Conservation (phyloP, 2,113 vertebrate species). For the Steatornis caripensis region DNA sequence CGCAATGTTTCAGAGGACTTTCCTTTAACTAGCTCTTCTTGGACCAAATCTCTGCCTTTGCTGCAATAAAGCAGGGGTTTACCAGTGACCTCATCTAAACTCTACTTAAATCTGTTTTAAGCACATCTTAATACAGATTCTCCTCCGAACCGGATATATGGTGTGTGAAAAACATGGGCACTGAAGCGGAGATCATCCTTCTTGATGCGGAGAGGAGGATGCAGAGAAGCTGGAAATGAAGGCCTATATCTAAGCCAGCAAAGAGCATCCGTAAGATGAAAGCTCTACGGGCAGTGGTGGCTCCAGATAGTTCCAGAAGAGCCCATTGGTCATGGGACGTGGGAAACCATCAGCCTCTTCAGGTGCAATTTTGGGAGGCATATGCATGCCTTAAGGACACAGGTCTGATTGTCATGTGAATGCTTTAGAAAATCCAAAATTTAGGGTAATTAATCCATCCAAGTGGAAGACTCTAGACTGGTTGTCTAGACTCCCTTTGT, state of each 20-base stretch:
- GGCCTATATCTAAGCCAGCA: not conserved
- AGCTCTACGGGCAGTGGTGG: not conserved
- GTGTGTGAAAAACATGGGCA: accelerated
- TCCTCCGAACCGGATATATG: accelerated
- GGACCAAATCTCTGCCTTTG: not conserved
- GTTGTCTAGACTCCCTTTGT: conserved; percentile 57
- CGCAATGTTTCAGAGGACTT: not conserved
- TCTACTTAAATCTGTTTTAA: not conserved
- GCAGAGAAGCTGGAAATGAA: not conserved
- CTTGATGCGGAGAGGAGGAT: not conserved
- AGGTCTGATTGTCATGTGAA: not conserved
- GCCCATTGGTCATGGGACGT: not conserved
- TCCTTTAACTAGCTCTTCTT: not conserved
- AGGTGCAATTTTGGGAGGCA: not conserved
- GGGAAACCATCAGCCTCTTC: not conserved
- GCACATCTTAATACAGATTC: not conserved
- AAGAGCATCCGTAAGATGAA: not conserved
- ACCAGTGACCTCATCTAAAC: not conserved
- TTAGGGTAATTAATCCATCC: conserved; percentile 42
- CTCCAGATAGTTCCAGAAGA: not conserved
- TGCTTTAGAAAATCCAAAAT: not conserved
- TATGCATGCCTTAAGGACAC: not conserved
- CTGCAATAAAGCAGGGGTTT: not conserved
- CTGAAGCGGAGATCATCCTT: not conserved
- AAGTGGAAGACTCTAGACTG: conserved; percentile 1